Base-by-base conservation (phyloP, 2,797 vertebrate species). In the Urophycis tenuis region DNA sequence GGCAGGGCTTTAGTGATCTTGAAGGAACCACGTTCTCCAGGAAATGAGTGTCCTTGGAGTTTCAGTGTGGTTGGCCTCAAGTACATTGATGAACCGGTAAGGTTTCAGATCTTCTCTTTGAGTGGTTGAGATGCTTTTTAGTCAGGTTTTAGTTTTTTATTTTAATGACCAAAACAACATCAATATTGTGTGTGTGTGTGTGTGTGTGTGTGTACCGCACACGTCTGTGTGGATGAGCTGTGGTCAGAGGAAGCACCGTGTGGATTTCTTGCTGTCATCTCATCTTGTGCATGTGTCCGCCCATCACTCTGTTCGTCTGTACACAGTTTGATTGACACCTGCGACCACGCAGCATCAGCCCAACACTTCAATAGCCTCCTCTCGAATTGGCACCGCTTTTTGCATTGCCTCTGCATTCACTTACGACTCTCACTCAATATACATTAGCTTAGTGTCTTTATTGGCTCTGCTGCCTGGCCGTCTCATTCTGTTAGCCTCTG, bases 401-500 rank as follows among this genome's bases (percentile, higher is more conserved):
- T 82, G 81, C 77, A 85, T 82, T 77, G 64, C 53, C 77, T 78
- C 72, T 81, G 80, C 87, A 84, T 89, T 84, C 11, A 82, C 82
- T 89, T 90, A 10, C 71, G 71, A 31, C 33, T 29, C 71, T 90
- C 88, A 87, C 86, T 90, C 86, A 80, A 81, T 89, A 85, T 82
- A 87, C 89, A 89, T 90, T 90, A 89, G 85, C 79, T 76, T 74
- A 82, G 85, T 74, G 32, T 87, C 87, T 84, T 82, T 70, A 80
- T 87, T 81, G 82, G 89, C 88, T 87, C 88, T 14, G 39, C 14
- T 41, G 3, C 82, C 84, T 85, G 79, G 83, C 83, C 78, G 85
- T 87, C 88, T 91, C 85, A 84, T 90, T 88, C 86, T 89, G 87
- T 91, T 91, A 91, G 85, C 86, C 72, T 70, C 74, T 81, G 71